Percentiles rank a stretch among this genome's conserved stretches.
Evolutionary conservation across 2,797 vertebrate genomes (phyloP).

Genomic region (Octomys mimax): DNA sequence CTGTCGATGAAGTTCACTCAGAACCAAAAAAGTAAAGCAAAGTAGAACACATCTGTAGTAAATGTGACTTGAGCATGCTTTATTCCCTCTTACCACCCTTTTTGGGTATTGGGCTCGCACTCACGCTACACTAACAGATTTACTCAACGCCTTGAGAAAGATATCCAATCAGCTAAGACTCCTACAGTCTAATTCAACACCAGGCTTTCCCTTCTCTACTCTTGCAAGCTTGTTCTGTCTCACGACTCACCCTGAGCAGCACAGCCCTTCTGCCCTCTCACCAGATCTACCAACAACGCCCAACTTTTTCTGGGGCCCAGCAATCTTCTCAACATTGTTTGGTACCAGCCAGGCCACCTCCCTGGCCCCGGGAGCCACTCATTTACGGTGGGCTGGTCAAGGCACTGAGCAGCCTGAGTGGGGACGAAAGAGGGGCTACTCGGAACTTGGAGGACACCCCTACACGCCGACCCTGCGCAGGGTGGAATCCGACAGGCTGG

Average conservation of each 20-base stretch:
- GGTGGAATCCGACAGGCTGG: background rate
- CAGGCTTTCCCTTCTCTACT: background rate
- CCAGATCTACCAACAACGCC: slow-evolving; percentile 40
- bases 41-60: background rate
- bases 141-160: background rate
- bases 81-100: background rate
- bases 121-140: background rate
- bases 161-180: background rate
- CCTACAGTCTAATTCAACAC: background rate
- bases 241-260: background rate
- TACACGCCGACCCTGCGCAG: background rate
- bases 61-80: background rate
- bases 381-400: background rate
- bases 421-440: background rate
- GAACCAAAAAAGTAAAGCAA: slow-evolving; percentile 32
- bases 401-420: background rate
- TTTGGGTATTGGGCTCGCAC: background rate
- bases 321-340: background rate
- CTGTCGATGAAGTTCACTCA: background rate
- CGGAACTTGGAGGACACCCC: slow-evolving; percentile 62
- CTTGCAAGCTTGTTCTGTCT: background rate
- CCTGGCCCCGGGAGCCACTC: background rate
- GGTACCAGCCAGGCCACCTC: background rate
- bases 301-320: slow-evolving; percentile 77
- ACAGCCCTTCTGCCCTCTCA: slow-evolving; percentile 23